phyloP scores from a whole-genome alignment of 2,113 vertebrate genomes.

The Cottus gobio region DNA sequence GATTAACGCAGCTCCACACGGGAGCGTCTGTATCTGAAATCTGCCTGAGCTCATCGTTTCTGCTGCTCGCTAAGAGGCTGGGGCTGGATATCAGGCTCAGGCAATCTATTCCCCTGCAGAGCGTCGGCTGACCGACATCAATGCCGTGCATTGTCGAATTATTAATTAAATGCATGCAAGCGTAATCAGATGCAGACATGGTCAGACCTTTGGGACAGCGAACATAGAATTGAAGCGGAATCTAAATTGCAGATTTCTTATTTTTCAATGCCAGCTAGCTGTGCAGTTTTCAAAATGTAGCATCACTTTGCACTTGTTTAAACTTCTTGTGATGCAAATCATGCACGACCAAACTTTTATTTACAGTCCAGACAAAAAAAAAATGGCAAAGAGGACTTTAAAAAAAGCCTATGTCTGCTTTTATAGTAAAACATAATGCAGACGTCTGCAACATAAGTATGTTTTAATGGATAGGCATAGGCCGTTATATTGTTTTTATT shows the following conservation, averaged over 20 bases:
- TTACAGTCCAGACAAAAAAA: constrained; percentile 3
- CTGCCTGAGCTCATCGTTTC: constrained; percentile 77
- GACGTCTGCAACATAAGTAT: constrained; percentile 13
- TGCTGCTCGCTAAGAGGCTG: constrained; percentile 55
- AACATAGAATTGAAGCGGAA: constrained; percentile 63
- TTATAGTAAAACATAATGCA: constrained; percentile 1
- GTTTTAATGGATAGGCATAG: constrained; percentile 18
- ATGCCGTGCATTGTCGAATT: constrained; percentile 72
- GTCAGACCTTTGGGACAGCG: constrained; percentile 64
- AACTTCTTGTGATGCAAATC: constrained; percentile 48
- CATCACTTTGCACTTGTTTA: constrained; percentile 64
- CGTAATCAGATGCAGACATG: constrained; percentile 77
- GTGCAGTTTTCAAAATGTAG: constrained; percentile 52
- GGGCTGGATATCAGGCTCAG: constrained; percentile 66
- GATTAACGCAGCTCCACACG: constrained; percentile 61
- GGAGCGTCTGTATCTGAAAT: constrained; percentile 73
- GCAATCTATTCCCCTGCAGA: constrained; percentile 72
- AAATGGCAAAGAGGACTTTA: constrained; percentile 2
- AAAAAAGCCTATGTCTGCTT: constrained; percentile 1
- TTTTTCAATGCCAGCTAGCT: constrained; percentile 57
- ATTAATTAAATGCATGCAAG: constrained; percentile 77
- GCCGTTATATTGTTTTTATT: constrained; percentile 37
- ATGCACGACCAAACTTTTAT: constrained; percentile 15
- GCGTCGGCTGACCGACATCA: constrained; percentile 70
- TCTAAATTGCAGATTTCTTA: constrained; percentile 75